Evolutionary conservation across 2,888 invertebrate species (phyloP), one percentile per base, ranked within the genome.

Genomic region (Drosophila borealis): DNA sequence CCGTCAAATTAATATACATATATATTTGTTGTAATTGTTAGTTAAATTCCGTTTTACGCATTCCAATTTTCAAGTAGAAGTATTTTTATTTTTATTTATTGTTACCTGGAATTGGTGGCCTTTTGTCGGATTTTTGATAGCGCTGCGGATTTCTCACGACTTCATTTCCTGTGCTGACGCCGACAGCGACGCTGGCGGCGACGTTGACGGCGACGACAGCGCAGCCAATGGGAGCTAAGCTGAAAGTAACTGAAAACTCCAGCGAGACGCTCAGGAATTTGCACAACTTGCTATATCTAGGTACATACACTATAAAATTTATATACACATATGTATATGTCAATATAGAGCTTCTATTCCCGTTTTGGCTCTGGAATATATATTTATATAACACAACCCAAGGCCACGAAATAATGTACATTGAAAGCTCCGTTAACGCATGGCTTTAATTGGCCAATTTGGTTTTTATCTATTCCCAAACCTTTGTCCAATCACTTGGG

Each of bases 1-100:
- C 25, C 19, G 9, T 48, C 21, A 9, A 19, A 41, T 33, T 10
- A 29, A n/a, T 19, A 8, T 14, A 4, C 9, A 19, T 21, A 11
- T 10, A 10, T 21, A 29, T 19, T 51, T 34, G 25, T 59, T 17
- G 8, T 6, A 59, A 39, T 65, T 55, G 33, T 25, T 25, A 25
- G 11, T 42, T 46, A 36, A 51, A 76, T 66, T 50, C 54, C 65
- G 42, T 42, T 59, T 62, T 59, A 74, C 74, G 78, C 74, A 77
- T 67, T 56, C 36, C 39, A 67, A 41, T 55, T 65, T 36, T 50
- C 56, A 57, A 46, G 49, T 49, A 14, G 21, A 55, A 44, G 36
- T 11, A 5, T 29, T 34, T n/a, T 42, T 44, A 17, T 39, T 45
- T 39, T 44, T 44, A 39, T 14, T 36, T 3, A 13, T 36, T 6